Percentiles rank a stretch among this genome's conserved stretches.
phyloP scores from a whole-genome alignment of 2,113 vertebrate species.

The Spermophilus dauricus region DNA sequence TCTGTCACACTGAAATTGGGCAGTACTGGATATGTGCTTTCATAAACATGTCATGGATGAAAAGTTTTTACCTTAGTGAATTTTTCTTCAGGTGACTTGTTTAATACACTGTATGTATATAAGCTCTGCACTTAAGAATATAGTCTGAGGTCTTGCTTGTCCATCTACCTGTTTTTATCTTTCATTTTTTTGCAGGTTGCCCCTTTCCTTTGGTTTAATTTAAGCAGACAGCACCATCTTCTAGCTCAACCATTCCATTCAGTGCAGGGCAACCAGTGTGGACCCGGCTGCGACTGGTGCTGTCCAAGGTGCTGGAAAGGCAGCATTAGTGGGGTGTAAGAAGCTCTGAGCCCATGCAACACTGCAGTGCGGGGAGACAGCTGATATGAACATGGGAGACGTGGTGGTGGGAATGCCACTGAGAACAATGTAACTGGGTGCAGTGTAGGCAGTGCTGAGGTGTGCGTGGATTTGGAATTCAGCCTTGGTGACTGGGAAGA shows the following conservation, averaged over 20 bases:
- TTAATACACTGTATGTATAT: background rate
- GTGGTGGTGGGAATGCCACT: background rate
- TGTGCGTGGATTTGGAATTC: too few relatives aligned
- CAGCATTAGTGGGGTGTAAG: background rate
- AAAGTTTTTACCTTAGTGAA: background rate
- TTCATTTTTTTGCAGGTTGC: background rate
- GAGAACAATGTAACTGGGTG: background rate
- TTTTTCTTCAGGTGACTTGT: background rate
- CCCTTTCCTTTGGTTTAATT: background rate
- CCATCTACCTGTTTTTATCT: background rate
- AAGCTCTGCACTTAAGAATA: background rate
- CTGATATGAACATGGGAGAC: background rate
- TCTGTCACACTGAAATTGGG: background rate
- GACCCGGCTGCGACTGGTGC: fast-evolving
- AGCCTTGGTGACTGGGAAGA: too few relatives aligned
- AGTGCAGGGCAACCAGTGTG: too few relatives aligned
- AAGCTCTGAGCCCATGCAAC: background rate
- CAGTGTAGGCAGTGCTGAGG: too few relatives aligned
- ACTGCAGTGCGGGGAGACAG: background rate
- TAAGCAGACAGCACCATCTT: background rate
- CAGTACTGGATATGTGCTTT: background rate
- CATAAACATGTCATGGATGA: background rate
- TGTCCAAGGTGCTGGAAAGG: background rate
- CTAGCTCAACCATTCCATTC: background rate
- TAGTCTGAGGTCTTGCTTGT: background rate